Evolutionary conservation across 2,113 vertebrate genomes (phyloP).

Genomic region (Chaetorhynchus papuensis): DNA sequence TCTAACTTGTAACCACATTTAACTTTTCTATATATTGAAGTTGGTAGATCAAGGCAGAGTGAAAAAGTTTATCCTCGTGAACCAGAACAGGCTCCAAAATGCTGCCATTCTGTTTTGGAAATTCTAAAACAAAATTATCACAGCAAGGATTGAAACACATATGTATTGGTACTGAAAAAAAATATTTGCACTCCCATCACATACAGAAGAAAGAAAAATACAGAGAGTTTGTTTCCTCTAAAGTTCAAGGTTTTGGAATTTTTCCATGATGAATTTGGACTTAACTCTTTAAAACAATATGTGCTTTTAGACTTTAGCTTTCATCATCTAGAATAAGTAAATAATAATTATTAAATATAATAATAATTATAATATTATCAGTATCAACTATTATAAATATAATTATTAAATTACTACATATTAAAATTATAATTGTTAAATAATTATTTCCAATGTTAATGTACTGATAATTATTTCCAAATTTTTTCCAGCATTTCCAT

Average conservation of each 20-base stretch:
- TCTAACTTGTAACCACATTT: background rate
- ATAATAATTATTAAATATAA: background rate
- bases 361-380: too few relatives aligned
- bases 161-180: background rate
- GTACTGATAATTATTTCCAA: background rate
- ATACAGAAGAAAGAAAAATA: background rate
- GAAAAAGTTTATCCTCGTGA: background rate
- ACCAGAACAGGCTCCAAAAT: background rate
- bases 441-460: background rate
- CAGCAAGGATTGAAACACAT: background rate
- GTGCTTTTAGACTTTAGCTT: background rate
- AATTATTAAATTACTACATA: too few relatives aligned
- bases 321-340: background rate
- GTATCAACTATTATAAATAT: too few relatives aligned
- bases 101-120: background rate
- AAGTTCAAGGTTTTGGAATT: background rate
- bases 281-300: background rate
- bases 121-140: background rate
- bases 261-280: background rate
- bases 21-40: background rate
- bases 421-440: background rate
- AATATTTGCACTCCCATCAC: background rate
- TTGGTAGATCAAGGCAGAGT: background rate
- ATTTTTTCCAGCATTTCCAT: background rate
- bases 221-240: background rate